These are phyloP conservation scores for Reinhardtius hippoglossoides DNA, from an alignment of 2,113 vertebrate species.

Conservation along the genomic window DNA sequence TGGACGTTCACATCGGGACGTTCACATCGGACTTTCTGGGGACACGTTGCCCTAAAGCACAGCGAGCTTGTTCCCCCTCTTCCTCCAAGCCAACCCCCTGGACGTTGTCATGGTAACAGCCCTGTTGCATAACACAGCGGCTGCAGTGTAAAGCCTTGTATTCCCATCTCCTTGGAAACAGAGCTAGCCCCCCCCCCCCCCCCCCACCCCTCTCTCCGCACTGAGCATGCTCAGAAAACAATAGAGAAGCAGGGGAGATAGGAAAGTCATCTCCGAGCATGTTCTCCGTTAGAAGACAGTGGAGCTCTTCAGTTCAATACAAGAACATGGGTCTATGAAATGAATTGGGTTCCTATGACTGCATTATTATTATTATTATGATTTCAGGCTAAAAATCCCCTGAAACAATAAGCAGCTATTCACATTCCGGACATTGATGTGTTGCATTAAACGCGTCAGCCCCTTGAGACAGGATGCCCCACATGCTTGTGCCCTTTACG, in stretches of 20 bases:
- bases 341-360: too few relatives aligned
- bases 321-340: too few relatives aligned
- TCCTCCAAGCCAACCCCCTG: conserved; percentile 38
- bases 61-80: conserved; percentile 25
- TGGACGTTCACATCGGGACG: conserved; percentile 10
- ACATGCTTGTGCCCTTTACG: too few relatives aligned
- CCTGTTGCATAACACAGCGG: conserved; percentile 79
- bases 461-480: too few relatives aligned
- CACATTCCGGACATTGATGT: too few relatives aligned
- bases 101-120: conserved; percentile 75
- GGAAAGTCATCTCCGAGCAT: conserved; percentile 32
- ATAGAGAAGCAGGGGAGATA: conserved; percentile 38
- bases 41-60: conserved; percentile 37
- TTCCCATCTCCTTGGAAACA: conserved; percentile 78
- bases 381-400: too few relatives aligned
- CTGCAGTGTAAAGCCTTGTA: conserved; percentile 76
- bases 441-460: too few relatives aligned
- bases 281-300: not conserved
- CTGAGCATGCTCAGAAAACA: conserved; percentile 60
- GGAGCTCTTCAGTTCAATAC: too few relatives aligned
- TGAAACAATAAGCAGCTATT: too few relatives aligned
- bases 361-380: too few relatives aligned
- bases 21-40: not conserved
- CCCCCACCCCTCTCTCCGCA: conserved; percentile 1
- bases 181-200: conserved; percentile 35